Conservation (phyloP, 1,140 invertebrate species). For the Drosophila micromelanica region DNA sequence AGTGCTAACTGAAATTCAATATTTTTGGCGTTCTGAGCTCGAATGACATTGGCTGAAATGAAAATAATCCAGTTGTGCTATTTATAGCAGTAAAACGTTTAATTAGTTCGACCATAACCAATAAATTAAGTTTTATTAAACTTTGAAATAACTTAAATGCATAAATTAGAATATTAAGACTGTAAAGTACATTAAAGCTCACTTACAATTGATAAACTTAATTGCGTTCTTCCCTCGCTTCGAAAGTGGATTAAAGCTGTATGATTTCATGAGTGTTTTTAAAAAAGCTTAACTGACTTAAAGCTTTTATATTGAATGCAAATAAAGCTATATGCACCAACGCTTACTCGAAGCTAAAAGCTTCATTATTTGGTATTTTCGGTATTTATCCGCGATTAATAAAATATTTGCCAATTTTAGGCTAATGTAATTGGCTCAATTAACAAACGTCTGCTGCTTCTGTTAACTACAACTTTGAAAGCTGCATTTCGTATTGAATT, state of each 20-base stretch:
- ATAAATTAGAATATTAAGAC: no score
- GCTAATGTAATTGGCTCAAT: constrained; percentile 20
- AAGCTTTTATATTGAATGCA: no score
- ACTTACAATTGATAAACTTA: no score
- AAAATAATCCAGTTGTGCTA: no score
- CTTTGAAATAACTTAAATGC: no score
- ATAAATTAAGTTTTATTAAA: no score
- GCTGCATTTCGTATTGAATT: constrained; percentile 26
- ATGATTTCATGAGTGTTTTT: neutral
- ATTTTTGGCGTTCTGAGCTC: constrained; percentile 4
- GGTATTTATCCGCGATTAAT: neutral
- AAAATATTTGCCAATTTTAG: neutral
- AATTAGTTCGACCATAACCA: no score
- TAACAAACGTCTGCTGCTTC: neutral
- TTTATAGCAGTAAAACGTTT: no score
- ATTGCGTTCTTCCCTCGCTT: neutral
- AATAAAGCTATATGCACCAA: neutral
- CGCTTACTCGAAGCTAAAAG: neutral
- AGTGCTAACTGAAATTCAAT: constrained; percentile 32
- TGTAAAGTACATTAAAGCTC: no score
- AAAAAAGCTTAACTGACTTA: no score
- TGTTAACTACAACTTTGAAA: constrained; percentile 25
- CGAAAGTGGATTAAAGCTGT: neutral
- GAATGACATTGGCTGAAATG: constrained; percentile 19
- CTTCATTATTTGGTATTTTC: neutral